phyloP scores from a whole-genome alignment of 2,113 vertebrate species.

The Ranitomeya variabilis region DNA sequence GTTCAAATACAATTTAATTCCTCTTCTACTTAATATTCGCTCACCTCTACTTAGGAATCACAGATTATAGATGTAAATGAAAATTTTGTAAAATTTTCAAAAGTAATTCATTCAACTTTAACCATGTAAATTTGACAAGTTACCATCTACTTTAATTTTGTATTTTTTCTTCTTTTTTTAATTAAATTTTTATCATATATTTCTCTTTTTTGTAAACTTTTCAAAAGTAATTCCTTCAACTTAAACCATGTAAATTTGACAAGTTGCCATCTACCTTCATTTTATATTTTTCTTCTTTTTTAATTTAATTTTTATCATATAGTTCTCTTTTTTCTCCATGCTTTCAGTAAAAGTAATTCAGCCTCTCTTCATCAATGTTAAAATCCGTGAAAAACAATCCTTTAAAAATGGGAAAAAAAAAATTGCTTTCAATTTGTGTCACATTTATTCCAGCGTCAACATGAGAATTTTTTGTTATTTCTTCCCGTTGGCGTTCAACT shows the following conservation, averaged over 20 bases:
- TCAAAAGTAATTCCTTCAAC: not conserved
- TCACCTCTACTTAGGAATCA: too few species aligned
- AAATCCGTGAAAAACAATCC: not conserved
- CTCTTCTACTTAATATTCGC: too few species aligned
- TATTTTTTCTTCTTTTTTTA: not conserved
- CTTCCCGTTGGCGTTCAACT: not conserved
- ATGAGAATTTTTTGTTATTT: not conserved
- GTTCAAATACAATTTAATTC: too few species aligned
- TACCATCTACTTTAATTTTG: not conserved
- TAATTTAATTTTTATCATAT: too few species aligned
- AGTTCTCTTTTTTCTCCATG: not conserved
- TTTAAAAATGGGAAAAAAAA: not conserved
- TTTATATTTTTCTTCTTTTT: too few species aligned
- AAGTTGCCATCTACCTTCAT: not conserved
- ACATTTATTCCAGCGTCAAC: not conserved
- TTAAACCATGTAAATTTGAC: too few species aligned
- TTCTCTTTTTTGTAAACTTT: not conserved
- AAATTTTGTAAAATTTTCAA: not conserved
- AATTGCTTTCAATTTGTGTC: not conserved
- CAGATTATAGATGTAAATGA: too few species aligned
- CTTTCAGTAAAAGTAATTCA: not conserved
- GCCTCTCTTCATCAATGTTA: not conserved
- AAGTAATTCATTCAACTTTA: too few species aligned
- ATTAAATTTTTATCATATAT: not conserved
- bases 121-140: too few species aligned